Conservation (phyloP, 2,888 invertebrate species). For the Dryococelus australis region DNA sequence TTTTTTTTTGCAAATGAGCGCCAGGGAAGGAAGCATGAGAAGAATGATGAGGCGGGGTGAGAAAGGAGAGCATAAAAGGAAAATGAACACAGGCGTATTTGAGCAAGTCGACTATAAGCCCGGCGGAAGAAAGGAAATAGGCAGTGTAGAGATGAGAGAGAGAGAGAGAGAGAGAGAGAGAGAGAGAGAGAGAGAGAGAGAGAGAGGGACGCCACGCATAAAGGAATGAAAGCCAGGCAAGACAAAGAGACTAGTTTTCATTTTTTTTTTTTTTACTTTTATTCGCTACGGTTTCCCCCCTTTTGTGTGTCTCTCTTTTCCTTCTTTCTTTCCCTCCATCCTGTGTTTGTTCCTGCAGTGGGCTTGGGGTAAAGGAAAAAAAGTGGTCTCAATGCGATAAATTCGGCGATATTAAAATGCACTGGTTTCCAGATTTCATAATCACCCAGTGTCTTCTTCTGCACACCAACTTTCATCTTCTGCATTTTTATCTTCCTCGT, state of each 20-base stretch:
- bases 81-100: conserved; percentile 1
- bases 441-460: too few species aligned
- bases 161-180: too few species aligned
- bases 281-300: background rate
- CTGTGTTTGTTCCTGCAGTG: background rate
- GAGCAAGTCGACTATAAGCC: background rate
- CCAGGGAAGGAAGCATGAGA: background rate
- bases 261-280: background rate
- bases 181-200: conserved; percentile 7
- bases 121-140: conserved; percentile 7
- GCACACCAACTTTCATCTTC: too few species aligned
- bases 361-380: background rate
- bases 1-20: background rate
- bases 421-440: too few species aligned
- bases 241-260: background rate
- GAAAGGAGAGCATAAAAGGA: background rate
- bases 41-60: background rate
- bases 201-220: conserved; percentile 5
- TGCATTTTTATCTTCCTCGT: too few species aligned
- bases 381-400: background rate
- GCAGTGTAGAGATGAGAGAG: background rate
- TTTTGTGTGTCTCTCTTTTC: background rate
- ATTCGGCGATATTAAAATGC: background rate
- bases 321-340: background rate
- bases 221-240: background rate